Evolutionary conservation across 2,113 vertebrate genomes (phyloP), one percentile per base, ranked within the genome.

Genomic region (Semnopithecus entellus): DNA sequence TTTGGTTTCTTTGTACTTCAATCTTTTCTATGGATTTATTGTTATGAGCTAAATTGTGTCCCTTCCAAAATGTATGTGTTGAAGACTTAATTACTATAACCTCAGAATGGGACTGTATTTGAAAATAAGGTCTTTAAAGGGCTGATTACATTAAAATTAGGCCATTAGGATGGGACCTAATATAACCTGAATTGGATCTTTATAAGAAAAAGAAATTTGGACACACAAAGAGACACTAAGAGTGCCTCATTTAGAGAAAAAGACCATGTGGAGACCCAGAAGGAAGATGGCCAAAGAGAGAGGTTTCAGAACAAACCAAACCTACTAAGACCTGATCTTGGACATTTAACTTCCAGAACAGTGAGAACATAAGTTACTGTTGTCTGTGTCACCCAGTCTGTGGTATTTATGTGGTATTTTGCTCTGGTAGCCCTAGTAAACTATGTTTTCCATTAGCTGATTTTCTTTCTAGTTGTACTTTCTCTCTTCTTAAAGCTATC

Each of bases 1-100:
- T 76, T 76, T 84, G 27, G 8, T 32, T 95, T 85, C 59, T 57
- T 84, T 70, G 18, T 79, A n/a, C 17, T 57, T 78, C 32, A 70
- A 0, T 68, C 16, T 45, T 85, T 90, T 30, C 59, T 32, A 11
- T 25, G 30, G 32, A 57, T 68, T 17, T 48, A 32, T 40, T 45
- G 16, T 70, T 76, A n/a, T 43, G 16, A 22, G 20, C 11, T 68
- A 25, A 52, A 2, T 79, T 50, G 73, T 50, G 6, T 27, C 3
- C 73, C 16, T 52, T 23, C 40, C 66, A 81, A 64, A 91, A 57
- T 43, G 30, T n/a, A 35, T 35, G 55, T 35, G 8, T 70, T 55
- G 17, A 68, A 70, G 45, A 48, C 8, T 20, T 70, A 43, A 32
- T 22, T 4, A 13, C n/a, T 81, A 16, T 35, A 57, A 35, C 27